Percentiles rank a stretch among this genome's conserved stretches.
phyloP scores from a whole-genome alignment of 2,797 vertebrate genomes.

The Hypotaenidia philippensis region DNA sequence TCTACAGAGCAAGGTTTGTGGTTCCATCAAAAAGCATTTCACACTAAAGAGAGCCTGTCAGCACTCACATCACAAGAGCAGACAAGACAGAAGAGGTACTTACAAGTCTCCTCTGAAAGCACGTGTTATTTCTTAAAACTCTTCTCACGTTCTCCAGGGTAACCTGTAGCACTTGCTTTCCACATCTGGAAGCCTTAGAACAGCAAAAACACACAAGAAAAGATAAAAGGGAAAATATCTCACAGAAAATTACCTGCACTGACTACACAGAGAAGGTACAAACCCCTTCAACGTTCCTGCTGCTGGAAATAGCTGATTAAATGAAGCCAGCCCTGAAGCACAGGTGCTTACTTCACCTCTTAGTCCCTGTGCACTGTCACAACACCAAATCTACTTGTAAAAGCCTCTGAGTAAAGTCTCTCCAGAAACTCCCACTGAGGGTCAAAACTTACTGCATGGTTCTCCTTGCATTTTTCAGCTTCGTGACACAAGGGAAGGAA shows the following conservation, averaged over 20 bases:
- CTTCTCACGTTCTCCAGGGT: slow-evolving; percentile 67
- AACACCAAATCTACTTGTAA: neutral
- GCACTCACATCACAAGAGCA: neutral
- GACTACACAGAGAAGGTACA: neutral
- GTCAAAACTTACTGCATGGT: neutral
- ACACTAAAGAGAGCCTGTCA: neutral
- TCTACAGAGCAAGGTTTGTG: neutral
- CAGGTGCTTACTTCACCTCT: neutral
- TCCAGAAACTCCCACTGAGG: neutral
- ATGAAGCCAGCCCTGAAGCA: neutral
- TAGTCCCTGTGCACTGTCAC: neutral
- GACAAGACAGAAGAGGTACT: neutral
- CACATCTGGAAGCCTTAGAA: slow-evolving; percentile 40
- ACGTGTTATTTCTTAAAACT: slow-evolving; percentile 50
- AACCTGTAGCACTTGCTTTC: slow-evolving; percentile 69
- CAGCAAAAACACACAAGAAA: neutral
- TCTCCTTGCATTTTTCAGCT: neutral
- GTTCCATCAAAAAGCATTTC: neutral
- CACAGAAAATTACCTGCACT: neutral
- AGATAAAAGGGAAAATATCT: neutral
- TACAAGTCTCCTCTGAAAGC: slow-evolving; percentile 40
- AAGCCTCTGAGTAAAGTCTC: neutral
- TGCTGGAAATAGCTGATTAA: neutral
- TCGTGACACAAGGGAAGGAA: neutral
- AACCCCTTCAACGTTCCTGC: neutral